These are phyloP conservation scores for Bathynomus jamesi DNA, from an alignment of 1,140 invertebrate genomes.

Conservation along the genomic window DNA sequence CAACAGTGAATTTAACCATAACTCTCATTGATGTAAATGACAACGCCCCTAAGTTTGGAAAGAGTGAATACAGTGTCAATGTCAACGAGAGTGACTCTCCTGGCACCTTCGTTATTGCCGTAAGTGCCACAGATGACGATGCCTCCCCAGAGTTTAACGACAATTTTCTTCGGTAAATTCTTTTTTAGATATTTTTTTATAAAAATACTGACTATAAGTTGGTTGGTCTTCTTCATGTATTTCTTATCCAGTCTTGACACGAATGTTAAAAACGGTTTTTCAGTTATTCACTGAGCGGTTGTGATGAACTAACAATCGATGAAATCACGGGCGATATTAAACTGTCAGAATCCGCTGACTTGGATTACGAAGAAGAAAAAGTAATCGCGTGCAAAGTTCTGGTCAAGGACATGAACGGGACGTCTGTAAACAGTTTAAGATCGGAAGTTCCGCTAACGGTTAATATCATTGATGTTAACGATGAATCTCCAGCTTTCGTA, in stretches of 20 bases:
- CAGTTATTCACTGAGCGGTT: too few relatives aligned
- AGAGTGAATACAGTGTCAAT: not conserved
- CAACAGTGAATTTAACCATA: not conserved
- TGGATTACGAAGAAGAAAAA: slow-evolving; percentile 5
- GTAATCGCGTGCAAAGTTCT: not conserved
- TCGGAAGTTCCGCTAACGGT: not conserved
- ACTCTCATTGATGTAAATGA: slow-evolving; percentile 17
- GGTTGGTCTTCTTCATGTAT: not conserved
- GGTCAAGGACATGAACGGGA: slow-evolving; percentile 2
- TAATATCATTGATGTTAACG: slow-evolving; percentile 17
- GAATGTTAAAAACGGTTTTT: too few relatives aligned
- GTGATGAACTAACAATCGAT: too few relatives aligned
- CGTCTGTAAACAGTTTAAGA: not conserved
- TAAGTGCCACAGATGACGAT: slow-evolving; percentile 3
- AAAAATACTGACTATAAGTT: not conserved
- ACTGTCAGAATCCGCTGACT: not conserved
- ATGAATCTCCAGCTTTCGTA: not conserved
- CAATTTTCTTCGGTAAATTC: not conserved
- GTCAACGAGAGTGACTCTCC: not conserved
- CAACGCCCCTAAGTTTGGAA: slow-evolving; percentile 1
- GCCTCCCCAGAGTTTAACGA: not conserved
- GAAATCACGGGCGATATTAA: slow-evolving; percentile 9
- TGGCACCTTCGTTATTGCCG: not conserved
- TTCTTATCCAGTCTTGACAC: not conserved
- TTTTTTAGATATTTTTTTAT: not conserved